These are phyloP conservation scores for Zoanthus sansibaricus DNA, from an alignment of 92 coral and sea anemone species.

Conservation along the genomic window DNA sequence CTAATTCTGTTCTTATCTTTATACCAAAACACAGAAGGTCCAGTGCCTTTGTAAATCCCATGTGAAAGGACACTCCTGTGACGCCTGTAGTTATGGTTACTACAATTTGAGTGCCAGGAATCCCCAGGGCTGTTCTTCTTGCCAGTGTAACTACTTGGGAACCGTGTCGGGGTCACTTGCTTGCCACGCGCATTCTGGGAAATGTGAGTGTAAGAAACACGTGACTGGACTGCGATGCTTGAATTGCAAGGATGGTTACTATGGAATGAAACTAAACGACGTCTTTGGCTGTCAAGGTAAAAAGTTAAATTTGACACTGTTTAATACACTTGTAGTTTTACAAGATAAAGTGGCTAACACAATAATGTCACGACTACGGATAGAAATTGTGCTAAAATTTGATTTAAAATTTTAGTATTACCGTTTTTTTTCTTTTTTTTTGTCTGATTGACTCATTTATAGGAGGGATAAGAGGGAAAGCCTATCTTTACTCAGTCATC, in stretches of 20 bases:
- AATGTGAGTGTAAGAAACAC: conserved; percentile 83
- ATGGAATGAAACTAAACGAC: conserved; percentile 71
- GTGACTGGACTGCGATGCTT: conserved; percentile 82
- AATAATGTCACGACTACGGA: too few relatives aligned
- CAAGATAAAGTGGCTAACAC: neutral
- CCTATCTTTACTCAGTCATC: too few relatives aligned
- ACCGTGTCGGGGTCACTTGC: conserved; percentile 82
- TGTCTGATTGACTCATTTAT: too few relatives aligned
- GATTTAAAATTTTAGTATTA: neutral
- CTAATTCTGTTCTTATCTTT: conserved; percentile 3
- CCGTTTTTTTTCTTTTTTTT: too few relatives aligned
- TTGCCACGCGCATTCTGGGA: conserved; percentile 78
- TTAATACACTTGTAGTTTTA: neutral
- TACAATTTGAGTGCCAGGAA: conserved; percentile 79
- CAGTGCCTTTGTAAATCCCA: conserved; percentile 85
- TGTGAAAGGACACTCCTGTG: conserved; percentile 82
- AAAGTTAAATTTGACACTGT: neutral
- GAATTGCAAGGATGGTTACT: conserved; percentile 79
- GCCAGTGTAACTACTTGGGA: conserved; percentile 81
- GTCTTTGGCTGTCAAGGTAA: conserved; percentile 91
- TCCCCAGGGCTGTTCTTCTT: conserved; percentile 80
- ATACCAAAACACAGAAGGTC: conserved; percentile 36
- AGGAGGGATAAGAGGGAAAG: too few relatives aligned
- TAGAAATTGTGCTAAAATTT: too few relatives aligned
- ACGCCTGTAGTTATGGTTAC: conserved; percentile 78